These are phyloP conservation scores for Trematomus loennbergii DNA, from an alignment of 2,113 vertebrate species.

Conservation along the genomic window DNA sequence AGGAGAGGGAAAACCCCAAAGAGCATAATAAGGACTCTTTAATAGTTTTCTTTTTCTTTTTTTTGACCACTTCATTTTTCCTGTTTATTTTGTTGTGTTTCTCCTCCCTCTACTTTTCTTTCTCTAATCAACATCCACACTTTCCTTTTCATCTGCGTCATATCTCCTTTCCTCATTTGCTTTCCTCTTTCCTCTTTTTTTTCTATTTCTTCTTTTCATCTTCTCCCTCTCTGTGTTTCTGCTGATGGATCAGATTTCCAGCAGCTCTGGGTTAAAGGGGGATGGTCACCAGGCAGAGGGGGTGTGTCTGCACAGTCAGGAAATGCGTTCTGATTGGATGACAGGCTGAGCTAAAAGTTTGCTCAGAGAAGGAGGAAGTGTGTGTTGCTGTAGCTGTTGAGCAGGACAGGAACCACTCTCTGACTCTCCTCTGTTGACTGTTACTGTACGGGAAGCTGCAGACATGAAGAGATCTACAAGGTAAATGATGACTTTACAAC, in stretches of 20 bases:
- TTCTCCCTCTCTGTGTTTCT: not conserved
- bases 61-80: not conserved
- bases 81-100: too few relatives aligned
- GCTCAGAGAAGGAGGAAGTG: conserved; percentile 78
- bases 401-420: conserved; percentile 39
- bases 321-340: conserved; percentile 77
- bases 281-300: conserved; percentile 40
- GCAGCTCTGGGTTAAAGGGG: conserved; percentile 7
- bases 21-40: too few relatives aligned
- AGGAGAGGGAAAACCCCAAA: too few relatives aligned
- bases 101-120: not conserved
- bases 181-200: not conserved
- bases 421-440: conserved; percentile 33
- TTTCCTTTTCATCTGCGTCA: not conserved
- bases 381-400: conserved; percentile 56
- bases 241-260: conserved; percentile 65
- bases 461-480: conserved; percentile 83
- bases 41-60: too few relatives aligned
- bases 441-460: conserved; percentile 55
- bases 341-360: conserved; percentile 72
- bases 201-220: too few relatives aligned
- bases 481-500: conserved; percentile 66
- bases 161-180: too few relatives aligned
- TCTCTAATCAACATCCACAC: not conserved
- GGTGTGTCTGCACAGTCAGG: conserved; percentile 51